Percentiles rank a stretch among this genome's conserved stretches.
phyloP scores from a whole-genome alignment of 2,113 vertebrate genomes.

The Anguilla rostrata region DNA sequence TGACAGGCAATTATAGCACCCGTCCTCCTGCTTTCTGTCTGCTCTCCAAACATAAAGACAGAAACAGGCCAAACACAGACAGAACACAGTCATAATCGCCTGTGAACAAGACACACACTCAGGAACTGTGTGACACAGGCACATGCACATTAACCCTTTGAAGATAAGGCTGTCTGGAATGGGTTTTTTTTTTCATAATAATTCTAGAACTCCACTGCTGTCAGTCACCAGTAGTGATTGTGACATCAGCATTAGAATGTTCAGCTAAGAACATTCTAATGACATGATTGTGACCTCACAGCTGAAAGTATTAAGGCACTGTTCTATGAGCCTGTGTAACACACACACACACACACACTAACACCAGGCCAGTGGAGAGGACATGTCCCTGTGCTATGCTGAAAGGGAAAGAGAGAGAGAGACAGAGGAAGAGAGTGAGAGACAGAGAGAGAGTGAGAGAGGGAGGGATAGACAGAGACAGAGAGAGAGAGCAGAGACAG shows the following conservation, averaged over 20 bases:
- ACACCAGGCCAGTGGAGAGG: not conserved
- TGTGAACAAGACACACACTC: constrained; percentile 12
- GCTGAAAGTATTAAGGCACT: too few relatives aligned
- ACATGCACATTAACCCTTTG: too few relatives aligned
- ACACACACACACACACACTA: constrained; percentile 25
- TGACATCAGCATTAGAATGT: too few relatives aligned
- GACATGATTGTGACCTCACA: too few relatives aligned
- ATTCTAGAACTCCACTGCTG: too few relatives aligned
- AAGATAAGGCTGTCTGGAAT: too few relatives aligned
- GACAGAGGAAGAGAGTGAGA: not conserved
- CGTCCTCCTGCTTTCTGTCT: not conserved
- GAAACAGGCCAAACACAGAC: constrained; percentile 21
- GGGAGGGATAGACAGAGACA: too few relatives aligned
- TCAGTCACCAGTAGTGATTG: too few relatives aligned
- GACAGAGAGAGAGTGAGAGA: not conserved
- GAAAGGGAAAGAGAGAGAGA: too few relatives aligned
- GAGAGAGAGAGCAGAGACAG: too few relatives aligned
- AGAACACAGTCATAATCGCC: not conserved
- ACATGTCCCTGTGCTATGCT: not conserved
- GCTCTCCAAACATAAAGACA: constrained; percentile 28
- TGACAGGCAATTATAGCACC: not conserved
- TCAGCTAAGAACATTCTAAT: too few relatives aligned
- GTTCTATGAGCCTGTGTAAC: not conserved
- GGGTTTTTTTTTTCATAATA: too few relatives aligned
- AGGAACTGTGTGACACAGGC: not conserved